phyloP scores from a whole-genome alignment of 1,140 invertebrate genomes.

The Tribolium castaneum region DNA sequence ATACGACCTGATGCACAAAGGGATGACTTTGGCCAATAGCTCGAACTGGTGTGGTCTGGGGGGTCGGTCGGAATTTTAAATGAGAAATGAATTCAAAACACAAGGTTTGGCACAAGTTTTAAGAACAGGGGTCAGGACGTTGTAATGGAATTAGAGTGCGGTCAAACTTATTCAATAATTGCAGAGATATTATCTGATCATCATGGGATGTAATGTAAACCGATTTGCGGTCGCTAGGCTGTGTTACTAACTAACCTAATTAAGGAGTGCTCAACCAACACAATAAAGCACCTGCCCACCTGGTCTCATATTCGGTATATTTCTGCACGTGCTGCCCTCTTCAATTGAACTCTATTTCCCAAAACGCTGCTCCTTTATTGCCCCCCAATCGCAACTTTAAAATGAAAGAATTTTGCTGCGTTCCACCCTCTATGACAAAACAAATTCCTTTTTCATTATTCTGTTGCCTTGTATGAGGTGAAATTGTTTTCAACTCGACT shows the following conservation, averaged over 20 bases:
- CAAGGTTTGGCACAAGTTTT: background rate
- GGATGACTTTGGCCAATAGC: constrained; percentile 10
- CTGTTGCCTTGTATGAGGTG: background rate
- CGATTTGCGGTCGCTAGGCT: constrained; percentile 19
- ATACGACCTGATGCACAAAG: constrained; percentile 46
- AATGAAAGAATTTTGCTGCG: constrained; percentile 2
- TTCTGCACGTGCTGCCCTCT: background rate
- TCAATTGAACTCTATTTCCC: background rate
- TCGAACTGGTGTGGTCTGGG: background rate
- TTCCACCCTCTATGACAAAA: background rate
- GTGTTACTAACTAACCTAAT: constrained; percentile 19
- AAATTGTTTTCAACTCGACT: background rate
- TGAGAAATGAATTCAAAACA: background rate
- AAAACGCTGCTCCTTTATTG: constrained; percentile 9
- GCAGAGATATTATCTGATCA: constrained; percentile 28
- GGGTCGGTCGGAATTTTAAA: background rate
- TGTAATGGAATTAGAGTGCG: background rate
- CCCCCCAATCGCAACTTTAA: background rate
- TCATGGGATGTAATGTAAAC: constrained; percentile 32
- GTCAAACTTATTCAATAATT: constrained; percentile 28
- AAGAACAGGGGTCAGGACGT: background rate
- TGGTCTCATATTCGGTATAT: background rate
- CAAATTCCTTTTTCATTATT: constrained; percentile 39
- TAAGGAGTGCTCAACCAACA: constrained; percentile 21
- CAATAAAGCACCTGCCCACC: constrained; percentile 28